These are phyloP conservation scores for Melipona bicolor DNA, from an alignment of 2,888 invertebrate species.

Conservation along the genomic window DNA sequence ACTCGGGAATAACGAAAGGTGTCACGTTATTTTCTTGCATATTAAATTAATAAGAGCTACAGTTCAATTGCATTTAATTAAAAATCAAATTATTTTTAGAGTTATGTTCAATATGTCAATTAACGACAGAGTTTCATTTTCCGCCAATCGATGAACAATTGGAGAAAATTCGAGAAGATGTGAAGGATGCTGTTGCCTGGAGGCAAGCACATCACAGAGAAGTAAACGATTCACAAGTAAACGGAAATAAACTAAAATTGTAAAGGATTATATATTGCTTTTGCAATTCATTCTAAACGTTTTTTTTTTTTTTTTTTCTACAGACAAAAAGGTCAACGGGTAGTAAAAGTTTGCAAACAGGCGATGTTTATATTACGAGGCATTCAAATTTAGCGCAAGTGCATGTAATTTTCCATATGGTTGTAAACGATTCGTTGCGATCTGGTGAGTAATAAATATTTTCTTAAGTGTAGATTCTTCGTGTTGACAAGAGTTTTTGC, in stretches of 20 bases:
- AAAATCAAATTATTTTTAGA: constrained; percentile 84
- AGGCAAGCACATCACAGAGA: constrained; percentile 81
- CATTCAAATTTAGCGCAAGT: constrained; percentile 98
- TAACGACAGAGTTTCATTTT: constrained; percentile 98
- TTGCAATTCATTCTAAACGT: neutral
- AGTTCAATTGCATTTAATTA: neutral
- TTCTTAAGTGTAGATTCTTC: neutral
- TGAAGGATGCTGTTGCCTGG: constrained; percentile 86
- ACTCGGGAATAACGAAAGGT: constrained; percentile 88
- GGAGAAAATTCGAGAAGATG: constrained; percentile 87
- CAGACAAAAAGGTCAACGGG: constrained; percentile 83
- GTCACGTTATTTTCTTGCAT: neutral
- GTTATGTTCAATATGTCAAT: constrained; percentile 89
- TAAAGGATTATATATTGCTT: neutral
- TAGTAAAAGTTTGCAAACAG: constrained; percentile 89
- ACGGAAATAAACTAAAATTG: constrained; percentile 1
- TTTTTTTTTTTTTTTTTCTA: constrained; percentile 23
- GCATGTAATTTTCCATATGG: constrained; percentile 98
- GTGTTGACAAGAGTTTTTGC: constrained; percentile 9
- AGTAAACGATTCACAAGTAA: constrained; percentile 79
- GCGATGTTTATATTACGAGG: constrained; percentile 93
- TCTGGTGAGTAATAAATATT: constrained; percentile 81
- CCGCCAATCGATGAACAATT: constrained; percentile 94
- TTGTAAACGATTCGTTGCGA: constrained; percentile 91
- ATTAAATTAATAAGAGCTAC: constrained; percentile 5